Evolutionary conservation across 92 coral and sea anemone genomes (phyloP).

Genomic region (Parazoanthus atlanticus): DNA sequence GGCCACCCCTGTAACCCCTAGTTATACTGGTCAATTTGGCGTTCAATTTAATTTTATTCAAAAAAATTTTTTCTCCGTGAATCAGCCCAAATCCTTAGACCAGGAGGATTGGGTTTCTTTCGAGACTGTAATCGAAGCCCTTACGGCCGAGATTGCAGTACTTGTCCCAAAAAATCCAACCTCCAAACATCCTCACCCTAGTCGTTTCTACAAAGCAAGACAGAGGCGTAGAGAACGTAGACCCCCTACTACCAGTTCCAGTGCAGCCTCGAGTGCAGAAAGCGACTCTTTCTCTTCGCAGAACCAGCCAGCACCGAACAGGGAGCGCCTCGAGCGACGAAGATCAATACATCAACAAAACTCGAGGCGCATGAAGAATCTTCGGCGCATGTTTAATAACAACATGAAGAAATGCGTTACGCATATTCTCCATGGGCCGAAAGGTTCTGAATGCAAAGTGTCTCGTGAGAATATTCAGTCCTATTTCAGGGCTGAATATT

Average conservation of each 20-base stretch:
- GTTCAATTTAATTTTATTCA: neutral
- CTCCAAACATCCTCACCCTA: neutral
- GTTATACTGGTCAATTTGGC: neutral
- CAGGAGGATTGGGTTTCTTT: constrained; percentile 11
- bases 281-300: neutral
- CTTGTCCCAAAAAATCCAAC: neutral
- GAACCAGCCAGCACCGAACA: too few species aligned
- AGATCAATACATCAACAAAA: neutral
- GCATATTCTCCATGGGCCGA: neutral
- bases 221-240: neutral
- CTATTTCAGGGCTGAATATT: neutral
- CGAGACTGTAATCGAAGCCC: neutral
- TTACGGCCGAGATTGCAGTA: neutral
- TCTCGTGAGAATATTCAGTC: neutral
- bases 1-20: too few species aligned
- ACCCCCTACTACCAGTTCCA: neutral
- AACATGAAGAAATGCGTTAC: neutral
- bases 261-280: neutral
- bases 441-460: neutral
- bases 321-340: neutral
- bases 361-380: constrained; percentile 14
- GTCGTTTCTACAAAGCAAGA: neutral
- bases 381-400: neutral
- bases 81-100: neutral
- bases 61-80: neutral